Evolutionary conservation across 1,140 invertebrate genomes (phyloP), one percentile per base, ranked within the genome.

Genomic region (Lineus longissimus): DNA sequence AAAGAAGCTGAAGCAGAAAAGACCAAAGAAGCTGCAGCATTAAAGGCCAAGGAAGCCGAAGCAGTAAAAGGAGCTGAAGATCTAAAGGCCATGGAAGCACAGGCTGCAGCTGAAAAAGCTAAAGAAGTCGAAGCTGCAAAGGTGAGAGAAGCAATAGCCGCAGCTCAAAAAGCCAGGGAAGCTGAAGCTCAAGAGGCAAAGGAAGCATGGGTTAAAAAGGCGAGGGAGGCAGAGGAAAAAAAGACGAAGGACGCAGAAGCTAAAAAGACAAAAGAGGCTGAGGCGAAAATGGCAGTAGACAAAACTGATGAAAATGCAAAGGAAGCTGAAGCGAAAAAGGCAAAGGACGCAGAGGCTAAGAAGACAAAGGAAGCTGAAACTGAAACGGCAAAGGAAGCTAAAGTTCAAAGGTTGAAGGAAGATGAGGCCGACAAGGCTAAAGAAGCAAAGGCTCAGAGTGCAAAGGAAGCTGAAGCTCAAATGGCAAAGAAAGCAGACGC

Each of bases 231-330:
- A 11, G 9, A 25, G 19, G 27, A 58, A 22, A n/a, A 25, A 30
- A 63, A 47, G 6, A 58, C 45, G 7, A 55, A 56, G 65, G 54
- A 9, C 31, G 40, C 19, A 27, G 47, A 69, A 11, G 57, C 55
- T 7, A 40, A 13, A 31, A 47, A 58, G 22, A 27, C 36, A 29
- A 23, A 59, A 25, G 41, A 62, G 22, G 1, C 17, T 41, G 30
- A 54, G 19, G 36, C 27, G 41, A 55, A 45, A 51, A 31, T 15
- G 2, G 36, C 27, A 25, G 55, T 31, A 17, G 62, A 59, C 56
- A 64, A 59, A 55, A 22, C 47, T 11, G 13, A 59, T n/a, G 64
- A 56, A 31, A 43, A 13, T 19, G 25, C 47, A 4, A 51, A 9
- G 47, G n/a, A 23, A n/a, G 47, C 47, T 51, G n/a, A 51, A n/a